Evolutionary conservation across 2,113 vertebrate genomes (phyloP).

Genomic region (Numenius arquata): DNA sequence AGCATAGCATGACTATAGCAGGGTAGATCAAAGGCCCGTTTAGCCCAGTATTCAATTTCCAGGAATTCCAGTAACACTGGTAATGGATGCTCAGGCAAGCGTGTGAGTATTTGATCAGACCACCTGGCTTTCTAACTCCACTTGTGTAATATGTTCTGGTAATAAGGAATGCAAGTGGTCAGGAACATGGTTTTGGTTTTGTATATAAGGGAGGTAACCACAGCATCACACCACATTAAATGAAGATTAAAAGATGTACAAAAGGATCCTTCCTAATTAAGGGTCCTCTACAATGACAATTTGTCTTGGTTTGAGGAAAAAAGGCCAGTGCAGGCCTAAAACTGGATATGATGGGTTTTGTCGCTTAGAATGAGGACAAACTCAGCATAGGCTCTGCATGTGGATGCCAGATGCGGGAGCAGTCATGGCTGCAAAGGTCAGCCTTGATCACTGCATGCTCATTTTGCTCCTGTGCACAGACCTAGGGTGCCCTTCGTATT

Average conservation of each 20-base stretch:
- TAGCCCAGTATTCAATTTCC: background rate
- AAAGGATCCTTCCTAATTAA: background rate
- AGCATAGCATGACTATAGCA: background rate
- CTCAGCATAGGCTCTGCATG: background rate
- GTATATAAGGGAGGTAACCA: background rate
- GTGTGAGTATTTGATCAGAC: background rate
- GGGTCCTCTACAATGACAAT: background rate
- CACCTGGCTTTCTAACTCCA: background rate
- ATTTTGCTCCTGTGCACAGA: background rate
- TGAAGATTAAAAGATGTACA: background rate
- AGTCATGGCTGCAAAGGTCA: background rate
- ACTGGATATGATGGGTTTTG: accelerated
- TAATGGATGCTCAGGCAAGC: background rate
- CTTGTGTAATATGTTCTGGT: background rate
- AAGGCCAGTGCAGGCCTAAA: background rate
- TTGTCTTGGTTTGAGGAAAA: background rate
- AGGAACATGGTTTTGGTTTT: background rate
- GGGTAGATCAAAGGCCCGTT: background rate
- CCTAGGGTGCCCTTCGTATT: background rate
- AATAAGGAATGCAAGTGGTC: background rate
- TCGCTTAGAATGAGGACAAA: background rate
- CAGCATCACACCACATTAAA: background rate
- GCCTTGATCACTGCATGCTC: background rate
- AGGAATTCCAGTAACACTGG: background rate
- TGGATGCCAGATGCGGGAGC: background rate